Base-by-base conservation (phyloP, 1,140 invertebrate genomes). In the Pseudomyrmex flavicornis region DNA sequence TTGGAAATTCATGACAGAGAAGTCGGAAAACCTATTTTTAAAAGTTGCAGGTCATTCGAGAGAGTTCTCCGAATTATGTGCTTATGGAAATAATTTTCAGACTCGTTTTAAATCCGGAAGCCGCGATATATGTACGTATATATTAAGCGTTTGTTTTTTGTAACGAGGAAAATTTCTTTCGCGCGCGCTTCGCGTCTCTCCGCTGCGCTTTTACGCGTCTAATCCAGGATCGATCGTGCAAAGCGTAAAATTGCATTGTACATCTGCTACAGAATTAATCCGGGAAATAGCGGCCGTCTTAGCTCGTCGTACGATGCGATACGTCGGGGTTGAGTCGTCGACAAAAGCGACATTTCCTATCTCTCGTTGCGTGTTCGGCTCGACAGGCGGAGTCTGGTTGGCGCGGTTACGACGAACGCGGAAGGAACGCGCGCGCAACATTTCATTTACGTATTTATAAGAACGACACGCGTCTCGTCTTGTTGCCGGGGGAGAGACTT, bases 381-480 rank as follows among this genome's bases (percentile, higher is more conserved):
- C 63, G 63, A 79, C 75, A 69, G 63, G 65, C 69, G 75, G 35
- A 69, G 75, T 17, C 17, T 12, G 58, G 63, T 12, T 62, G 26
- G 61, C 62, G 61, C 61, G 75, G 50, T 79, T 68, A 69, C 35
- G 35, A 35, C 35, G 35, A 35, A 35, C 35, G 35, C 35, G 35
- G 5, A 35, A 5, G 5, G 5, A 52, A 70, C 62, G 65, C 9
- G 5, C 20, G 54, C 8, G 56, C 56, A 65, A 35, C 52, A 84
- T 85, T 85, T 82, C 70, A 82, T 58, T 74, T 56, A 61, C 65
- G 59, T 75, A 62, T 59, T 54, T 63, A 58, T 87, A 83, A 83
- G 54, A 86, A 68, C 44, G 76, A 72, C 20, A 52, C 62, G 62
- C 48, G n/a, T 17, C 20, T 50, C 66, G 15, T 58, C 20, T 69